A percentile compares a stretch with the other conserved stretches of the same genome.
These are phyloP conservation scores for Toxotes lorentzi DNA, from an alignment of 2,797 vertebrate genomes.

Conservation along the genomic window DNA sequence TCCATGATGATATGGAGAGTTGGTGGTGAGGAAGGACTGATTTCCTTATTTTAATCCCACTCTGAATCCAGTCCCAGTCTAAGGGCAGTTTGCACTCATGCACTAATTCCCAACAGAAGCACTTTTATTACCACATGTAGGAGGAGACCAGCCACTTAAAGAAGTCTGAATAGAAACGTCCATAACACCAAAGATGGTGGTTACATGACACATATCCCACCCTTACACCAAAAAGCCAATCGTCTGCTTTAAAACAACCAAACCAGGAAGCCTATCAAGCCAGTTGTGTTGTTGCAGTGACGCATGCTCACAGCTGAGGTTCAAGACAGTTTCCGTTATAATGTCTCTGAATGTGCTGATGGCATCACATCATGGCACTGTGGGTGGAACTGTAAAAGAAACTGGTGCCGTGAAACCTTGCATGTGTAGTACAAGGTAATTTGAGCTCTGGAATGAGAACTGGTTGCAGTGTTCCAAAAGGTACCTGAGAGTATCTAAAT, in stretches of 20 bases:
- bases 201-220: too few species aligned
- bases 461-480: background rate
- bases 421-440: background rate
- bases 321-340: too few species aligned
- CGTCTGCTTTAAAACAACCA: too few species aligned
- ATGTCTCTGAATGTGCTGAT: too few species aligned
- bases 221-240: too few species aligned
- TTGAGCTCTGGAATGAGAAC: background rate
- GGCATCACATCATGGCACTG: background rate
- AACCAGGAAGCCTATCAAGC: too few species aligned
- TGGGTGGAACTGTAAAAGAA: background rate
- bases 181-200: too few species aligned
- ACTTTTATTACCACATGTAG: background rate
- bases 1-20: conserved; percentile 1
- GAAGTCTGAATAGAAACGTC: too few species aligned
- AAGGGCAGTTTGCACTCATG: background rate
- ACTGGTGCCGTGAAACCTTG: background rate
- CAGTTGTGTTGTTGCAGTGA: too few species aligned
- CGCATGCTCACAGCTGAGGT: too few species aligned
- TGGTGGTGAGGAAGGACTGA: background rate
- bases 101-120: background rate
- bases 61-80: background rate
- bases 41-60: background rate
- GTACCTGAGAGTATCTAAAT: background rate
- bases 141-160: too few species aligned